Base-by-base conservation (phyloP, 2,888 invertebrate genomes). In the Amphiduros pacificus region DNA sequence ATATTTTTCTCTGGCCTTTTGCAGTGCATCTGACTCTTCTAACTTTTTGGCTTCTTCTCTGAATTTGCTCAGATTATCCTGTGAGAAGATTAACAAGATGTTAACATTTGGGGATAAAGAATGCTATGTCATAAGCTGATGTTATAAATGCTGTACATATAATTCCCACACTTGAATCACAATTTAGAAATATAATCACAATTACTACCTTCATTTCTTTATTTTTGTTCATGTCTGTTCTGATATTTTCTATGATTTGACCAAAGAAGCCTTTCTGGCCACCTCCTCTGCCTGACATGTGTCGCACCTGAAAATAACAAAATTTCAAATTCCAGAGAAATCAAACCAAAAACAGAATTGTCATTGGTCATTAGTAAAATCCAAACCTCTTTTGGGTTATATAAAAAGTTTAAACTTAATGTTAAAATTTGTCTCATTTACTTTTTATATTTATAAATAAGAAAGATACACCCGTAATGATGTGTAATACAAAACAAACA, bases 1-100 rank as follows among this genome's bases (percentile, higher is more conserved):
- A 81, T 84, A 87, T 83, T 87, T 87, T 64, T 83, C 74, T 63
- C 87, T 76, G 1, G 98, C 99, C 69, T 95, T 93, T 84, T 94
- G 90, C 62, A 99, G 83, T 0, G 98, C 96, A 58, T 98, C 98
- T 0, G 97, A 94, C 77, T 99, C 93, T 83, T 98, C 98, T 31
- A 99, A 84, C 85, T 94, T 96, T 71, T 94, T 90, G n/a, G 94
- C 93, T 85, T 98, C 97, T 83, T 94, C 92, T 64, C 94, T 86
- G 78, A 98, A 98, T 81, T 95, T 97, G 74, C 93, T 93, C 62
- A 98, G 87, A 71, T 90, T 96, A 67, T 97, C 96, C 84, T 85
- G 64, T 29, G 73, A 71, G 58, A 53, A 36, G 49, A 63, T 40
- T n/a, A 17, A 36, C 17, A 24, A 22, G 41, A 32, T 51, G 20